Base-by-base conservation (phyloP, 2,888 invertebrate species). In the Acleris emargana region DNA sequence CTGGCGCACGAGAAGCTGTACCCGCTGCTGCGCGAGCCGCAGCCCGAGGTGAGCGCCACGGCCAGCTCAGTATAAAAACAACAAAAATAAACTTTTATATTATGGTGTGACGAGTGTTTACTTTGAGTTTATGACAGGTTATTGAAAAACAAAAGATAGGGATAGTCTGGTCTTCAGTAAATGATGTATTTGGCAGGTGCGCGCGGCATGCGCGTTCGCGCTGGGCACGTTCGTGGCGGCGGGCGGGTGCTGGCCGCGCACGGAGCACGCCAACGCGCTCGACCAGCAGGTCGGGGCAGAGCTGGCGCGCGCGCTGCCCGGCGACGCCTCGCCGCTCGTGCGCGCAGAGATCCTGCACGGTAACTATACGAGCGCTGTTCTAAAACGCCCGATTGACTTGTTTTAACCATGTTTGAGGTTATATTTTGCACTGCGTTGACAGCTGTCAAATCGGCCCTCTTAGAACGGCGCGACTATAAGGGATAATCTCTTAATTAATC, bases 1-100 rank as follows among this genome's bases (percentile, higher is more conserved):
- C 95, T 96, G 74, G 99, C 99, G n/a, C 98, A 99, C 86, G 99
- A 99, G 85, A 99, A 99, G 87, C 93, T 99, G 13, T 97, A 96
- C 80, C 94, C 93, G 55, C 91, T 98, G 71, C 91, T 99, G 59
- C 93, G 93, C 68, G 98, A 99, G 89, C 93, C 94, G 2, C 94
- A 96, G 52, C 97, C 99, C 99, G 99, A 54, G 54, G 54, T 54
- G 7, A 11, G 11, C 5, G 32, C 52, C n/a, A 7, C 28, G 22
- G 16, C 51, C 51, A 4, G 22, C 43, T 16, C 43, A 43, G 2
- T 25, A 5, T 25, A 5, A 25, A 25, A 25, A 0, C 5, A 25
- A 0, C 5, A 5, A 25, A 5, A 5, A 5, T 1, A 25, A 5
- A 0, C 5, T 25, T 0, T 25, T 25, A 25, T 25, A 5, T 25